Percentiles rank a stretch among this genome's conserved stretches.
Conservation (phyloP, 1,140 invertebrate genomes). For the Caenorhabditis latens region DNA sequence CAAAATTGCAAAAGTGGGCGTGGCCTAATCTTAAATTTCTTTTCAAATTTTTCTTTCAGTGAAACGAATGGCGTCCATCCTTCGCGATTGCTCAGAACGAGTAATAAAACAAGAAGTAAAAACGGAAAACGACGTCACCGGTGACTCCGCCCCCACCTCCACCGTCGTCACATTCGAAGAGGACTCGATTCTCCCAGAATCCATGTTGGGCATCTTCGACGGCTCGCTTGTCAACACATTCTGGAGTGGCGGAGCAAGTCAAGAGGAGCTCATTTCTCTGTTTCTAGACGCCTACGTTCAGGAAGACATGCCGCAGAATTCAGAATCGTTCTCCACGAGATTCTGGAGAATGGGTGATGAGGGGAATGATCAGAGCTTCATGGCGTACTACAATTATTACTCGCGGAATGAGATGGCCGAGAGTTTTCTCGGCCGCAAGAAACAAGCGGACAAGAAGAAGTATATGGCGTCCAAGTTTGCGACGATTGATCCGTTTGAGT, state of each 20-base stretch:
- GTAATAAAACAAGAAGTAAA: neutral
- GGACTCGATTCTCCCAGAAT: neutral
- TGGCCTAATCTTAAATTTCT: no score
- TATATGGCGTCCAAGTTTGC: constrained; percentile 63
- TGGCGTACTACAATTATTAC: constrained; percentile 34
- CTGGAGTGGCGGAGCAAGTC: constrained; percentile 43
- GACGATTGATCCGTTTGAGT: constrained; percentile 33
- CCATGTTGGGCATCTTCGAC: constrained; percentile 47
- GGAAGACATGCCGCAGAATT: no score
- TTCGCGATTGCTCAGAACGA: neutral
- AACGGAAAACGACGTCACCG: neutral
- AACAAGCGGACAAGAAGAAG: constrained; percentile 62
- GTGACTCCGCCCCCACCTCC: neutral
- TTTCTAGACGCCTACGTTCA: neutral
- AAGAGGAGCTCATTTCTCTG: constrained; percentile 1
- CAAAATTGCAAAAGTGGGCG: no score
- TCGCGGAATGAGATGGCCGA: constrained; percentile 40
- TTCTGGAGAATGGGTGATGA: constrained; percentile 31
- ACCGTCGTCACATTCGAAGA: neutral
- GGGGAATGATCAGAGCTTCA: constrained; percentile 9
- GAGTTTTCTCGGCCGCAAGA: constrained; percentile 46
- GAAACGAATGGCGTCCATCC: constrained; percentile 38
- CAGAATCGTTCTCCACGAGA: neutral
- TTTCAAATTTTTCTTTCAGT: neutral
- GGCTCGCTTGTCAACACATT: constrained; percentile 54